These are phyloP conservation scores for Typhlomys cinereus DNA, from an alignment of 2,113 vertebrate species.

Conservation along the genomic window DNA sequence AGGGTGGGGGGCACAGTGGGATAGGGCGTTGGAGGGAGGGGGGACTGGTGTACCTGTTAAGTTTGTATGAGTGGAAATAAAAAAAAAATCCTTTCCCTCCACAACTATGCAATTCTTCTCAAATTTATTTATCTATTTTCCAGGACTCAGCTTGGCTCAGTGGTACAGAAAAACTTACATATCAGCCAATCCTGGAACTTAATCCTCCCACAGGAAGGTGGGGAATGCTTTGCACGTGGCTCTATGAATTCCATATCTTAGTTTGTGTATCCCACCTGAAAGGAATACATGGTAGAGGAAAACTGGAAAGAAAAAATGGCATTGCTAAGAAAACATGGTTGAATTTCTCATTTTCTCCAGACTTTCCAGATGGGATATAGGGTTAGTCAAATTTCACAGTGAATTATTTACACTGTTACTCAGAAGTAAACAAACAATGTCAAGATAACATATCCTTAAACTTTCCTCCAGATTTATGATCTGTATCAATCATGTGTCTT, in stretches of 20 bases:
- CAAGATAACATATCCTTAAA: neutral
- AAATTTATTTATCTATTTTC: neutral
- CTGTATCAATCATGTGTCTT: neutral
- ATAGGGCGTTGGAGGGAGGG: too few relatives aligned
- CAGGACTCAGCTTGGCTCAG: neutral
- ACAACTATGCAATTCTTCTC: neutral
- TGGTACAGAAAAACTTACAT: neutral
- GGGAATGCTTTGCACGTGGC: neutral
- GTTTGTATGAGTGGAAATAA: too few relatives aligned
- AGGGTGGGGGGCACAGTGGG: too few relatives aligned
- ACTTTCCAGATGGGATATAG: neutral
- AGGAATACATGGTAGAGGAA: neutral
- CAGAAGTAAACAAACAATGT: neutral
- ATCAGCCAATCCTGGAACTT: neutral
- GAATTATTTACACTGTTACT: conserved; percentile 15
- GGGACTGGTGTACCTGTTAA: too few relatives aligned
- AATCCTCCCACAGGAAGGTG: too few relatives aligned
- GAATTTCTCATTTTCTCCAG: neutral
- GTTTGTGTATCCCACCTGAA: neutral
- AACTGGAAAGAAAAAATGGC: neutral
- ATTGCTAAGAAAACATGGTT: neutral
- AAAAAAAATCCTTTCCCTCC: neutral
- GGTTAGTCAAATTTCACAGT: conserved; percentile 23
- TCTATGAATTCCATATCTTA: neutral
- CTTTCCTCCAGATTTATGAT: conserved; percentile 1